These are phyloP conservation scores for Ptilorrhoa leucosticta DNA, from an alignment of 2,113 vertebrate species.

Conservation along the genomic window DNA sequence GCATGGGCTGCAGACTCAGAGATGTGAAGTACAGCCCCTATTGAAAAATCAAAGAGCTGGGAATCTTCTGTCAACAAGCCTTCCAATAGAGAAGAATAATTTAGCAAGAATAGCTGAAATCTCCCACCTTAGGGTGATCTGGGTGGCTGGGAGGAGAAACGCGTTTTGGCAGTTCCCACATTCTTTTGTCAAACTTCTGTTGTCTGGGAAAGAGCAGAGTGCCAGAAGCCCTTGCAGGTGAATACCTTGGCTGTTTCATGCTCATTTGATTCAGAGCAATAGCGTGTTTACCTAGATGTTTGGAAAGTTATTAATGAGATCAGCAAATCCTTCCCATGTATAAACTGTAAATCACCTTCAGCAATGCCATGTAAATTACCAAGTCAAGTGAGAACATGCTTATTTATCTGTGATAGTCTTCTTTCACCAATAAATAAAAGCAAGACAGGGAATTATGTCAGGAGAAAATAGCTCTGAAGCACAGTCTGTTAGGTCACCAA, in stretches of 20 bases:
- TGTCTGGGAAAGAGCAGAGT: slow-evolving; percentile 60
- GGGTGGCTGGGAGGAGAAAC: slow-evolving; percentile 12
- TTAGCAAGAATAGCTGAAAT: slow-evolving; percentile 27
- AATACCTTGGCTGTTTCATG: slow-evolving; percentile 70
- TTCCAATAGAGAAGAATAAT: background rate
- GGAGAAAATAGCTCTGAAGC: background rate
- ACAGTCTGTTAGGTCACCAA: background rate
- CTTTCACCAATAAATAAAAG: slow-evolving; percentile 54
- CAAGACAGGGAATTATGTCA: background rate
- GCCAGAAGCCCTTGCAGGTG: slow-evolving; percentile 75
- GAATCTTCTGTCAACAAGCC: background rate
- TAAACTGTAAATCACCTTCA: slow-evolving; percentile 69
- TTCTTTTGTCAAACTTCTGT: slow-evolving; percentile 61
- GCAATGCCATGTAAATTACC: slow-evolving; percentile 50
- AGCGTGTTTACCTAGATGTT: slow-evolving; percentile 67
- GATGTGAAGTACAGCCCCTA: background rate
- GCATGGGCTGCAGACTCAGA: background rate
- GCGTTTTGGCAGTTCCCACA: slow-evolving; percentile 48
- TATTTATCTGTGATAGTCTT: slow-evolving; percentile 34
- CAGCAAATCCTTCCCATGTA: slow-evolving; percentile 57
- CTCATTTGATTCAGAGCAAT: slow-evolving; percentile 65
- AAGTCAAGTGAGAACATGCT: slow-evolving; percentile 55
- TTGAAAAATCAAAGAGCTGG: background rate
- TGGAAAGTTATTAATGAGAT: slow-evolving; percentile 71
- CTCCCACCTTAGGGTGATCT: slow-evolving; percentile 27